Evolutionary conservation across 2,113 vertebrate species (phyloP), one percentile per base, ranked within the genome.

Genomic region (Trogon surrucura): DNA sequence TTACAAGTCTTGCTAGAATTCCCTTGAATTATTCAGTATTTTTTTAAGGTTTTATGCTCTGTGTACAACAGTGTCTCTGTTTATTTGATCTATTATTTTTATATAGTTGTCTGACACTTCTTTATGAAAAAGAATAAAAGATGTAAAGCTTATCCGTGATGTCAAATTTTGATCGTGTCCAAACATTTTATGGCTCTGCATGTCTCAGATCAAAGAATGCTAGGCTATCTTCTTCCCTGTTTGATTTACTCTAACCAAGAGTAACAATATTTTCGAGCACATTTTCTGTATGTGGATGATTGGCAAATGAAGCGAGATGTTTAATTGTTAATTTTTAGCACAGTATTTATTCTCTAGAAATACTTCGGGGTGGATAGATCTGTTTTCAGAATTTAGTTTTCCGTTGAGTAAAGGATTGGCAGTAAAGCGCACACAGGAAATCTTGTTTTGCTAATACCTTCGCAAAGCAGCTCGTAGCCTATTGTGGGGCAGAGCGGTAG

Each of bases 51-150:
- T 97, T 96, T 96, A 93, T 97, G 93, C 89, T 88, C 80, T 95
- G 82, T 82, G 95, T 96, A 94, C 86, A 92, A 51, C 77, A 80
- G 47, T 71, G 95, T 91, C 95, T 90, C 27, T 94, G 92, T 97
- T 97, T 97, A 97, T 97, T 96, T 97, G 97, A 97, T 97, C 95
- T 96, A 96, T 95, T 97, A 96, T 97, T 97, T 97, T 97, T 96
- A 93, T 95, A 85, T 78, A 69, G 86, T 92, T 92, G 91, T 95
- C 78, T 97, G 95, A 95, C 95, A 90, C 72, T 92, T 97, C 93
- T 96, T 95, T 96, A 96, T 97, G 96, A 97, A 97, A 97, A 97
- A 96, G 97, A 97, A 97, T 97, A 97, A 96, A 97, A 97, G 95
- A 97, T 97, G 95, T 93, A 94, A 97, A 85, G 95, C 94, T 90